Conservation (phyloP, 2,113 vertebrate species). For the Labeo rohita region DNA sequence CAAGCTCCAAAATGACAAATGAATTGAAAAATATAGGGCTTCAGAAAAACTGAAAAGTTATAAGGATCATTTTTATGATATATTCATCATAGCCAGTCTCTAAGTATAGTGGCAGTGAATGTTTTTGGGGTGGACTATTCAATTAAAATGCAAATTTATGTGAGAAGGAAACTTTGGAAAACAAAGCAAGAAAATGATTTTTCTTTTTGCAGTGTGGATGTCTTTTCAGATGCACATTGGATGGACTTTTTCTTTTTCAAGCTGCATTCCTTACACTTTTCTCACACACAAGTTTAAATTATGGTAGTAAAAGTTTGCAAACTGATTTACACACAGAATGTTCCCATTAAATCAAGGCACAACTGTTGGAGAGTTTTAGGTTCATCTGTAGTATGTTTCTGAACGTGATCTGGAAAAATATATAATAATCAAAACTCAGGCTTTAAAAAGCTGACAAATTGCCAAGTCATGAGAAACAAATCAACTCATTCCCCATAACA, state of each 20-base stretch:
- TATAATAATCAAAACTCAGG: not conserved
- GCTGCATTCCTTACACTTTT: slow-evolving; percentile 24
- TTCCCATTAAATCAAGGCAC: not conserved
- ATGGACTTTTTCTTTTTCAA: not conserved
- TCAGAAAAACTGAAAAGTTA: not conserved
- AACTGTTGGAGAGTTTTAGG: slow-evolving; percentile 1
- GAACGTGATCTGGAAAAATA: not conserved
- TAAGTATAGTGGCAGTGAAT: too few species aligned
- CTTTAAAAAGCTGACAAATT: slow-evolving; percentile 26
- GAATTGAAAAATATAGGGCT: not conserved
- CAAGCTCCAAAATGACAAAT: not conserved
- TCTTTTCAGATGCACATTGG: not conserved
- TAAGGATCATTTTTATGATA: not conserved
- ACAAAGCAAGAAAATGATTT: not conserved
- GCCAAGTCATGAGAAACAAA: slow-evolving; percentile 31
- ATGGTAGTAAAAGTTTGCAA: not conserved
- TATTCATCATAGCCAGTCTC: too few species aligned
- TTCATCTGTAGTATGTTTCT: slow-evolving; percentile 11
- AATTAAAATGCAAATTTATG: not conserved
- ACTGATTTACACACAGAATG: slow-evolving; percentile 14
- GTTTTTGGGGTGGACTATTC: not conserved
- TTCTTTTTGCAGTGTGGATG: not conserved
- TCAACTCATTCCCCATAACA: slow-evolving; percentile 7
- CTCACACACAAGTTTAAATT: not conserved
- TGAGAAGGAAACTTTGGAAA: not conserved